Conservation (phyloP, 2,113 vertebrate genomes). For the Leucosticte australis region DNA sequence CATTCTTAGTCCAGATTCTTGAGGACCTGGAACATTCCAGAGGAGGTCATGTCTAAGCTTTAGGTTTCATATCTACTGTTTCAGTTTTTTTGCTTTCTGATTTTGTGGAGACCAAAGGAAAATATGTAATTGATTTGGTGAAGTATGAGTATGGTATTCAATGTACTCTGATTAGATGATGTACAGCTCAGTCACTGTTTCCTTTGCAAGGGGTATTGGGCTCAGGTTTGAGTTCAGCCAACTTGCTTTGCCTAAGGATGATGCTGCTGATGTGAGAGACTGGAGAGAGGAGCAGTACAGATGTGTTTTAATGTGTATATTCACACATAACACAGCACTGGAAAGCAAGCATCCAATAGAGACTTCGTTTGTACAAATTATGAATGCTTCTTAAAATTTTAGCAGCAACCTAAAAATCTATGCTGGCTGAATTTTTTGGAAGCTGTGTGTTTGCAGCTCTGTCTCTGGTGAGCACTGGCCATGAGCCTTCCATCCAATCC, state of each 20-base stretch:
- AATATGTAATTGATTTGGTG: background rate
- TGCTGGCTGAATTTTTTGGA: background rate
- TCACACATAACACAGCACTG: background rate
- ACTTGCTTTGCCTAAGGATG: background rate
- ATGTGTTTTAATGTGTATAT: background rate
- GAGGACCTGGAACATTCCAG: conserved; percentile 29
- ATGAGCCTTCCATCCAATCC: background rate
- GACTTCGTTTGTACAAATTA: background rate
- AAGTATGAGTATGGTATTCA: background rate
- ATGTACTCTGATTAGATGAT: background rate
- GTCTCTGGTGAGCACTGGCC: background rate
- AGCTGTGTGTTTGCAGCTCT: background rate
- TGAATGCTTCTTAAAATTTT: background rate
- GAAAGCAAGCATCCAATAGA: background rate
- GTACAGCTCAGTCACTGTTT: background rate
- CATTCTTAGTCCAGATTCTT: conserved; percentile 42
- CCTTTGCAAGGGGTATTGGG: background rate
- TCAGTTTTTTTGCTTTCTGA: background rate
- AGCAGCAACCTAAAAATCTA: background rate
- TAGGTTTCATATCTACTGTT: background rate
- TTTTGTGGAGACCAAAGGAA: background rate
- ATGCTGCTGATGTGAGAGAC: background rate
- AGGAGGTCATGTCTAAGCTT: background rate
- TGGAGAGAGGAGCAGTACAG: background rate
- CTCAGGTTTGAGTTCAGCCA: background rate